A percentile compares a stretch with the other conserved stretches of the same genome.
Evolutionary conservation across 1,140 invertebrate species (phyloP).

Genomic region (Saccostrea echinata): DNA sequence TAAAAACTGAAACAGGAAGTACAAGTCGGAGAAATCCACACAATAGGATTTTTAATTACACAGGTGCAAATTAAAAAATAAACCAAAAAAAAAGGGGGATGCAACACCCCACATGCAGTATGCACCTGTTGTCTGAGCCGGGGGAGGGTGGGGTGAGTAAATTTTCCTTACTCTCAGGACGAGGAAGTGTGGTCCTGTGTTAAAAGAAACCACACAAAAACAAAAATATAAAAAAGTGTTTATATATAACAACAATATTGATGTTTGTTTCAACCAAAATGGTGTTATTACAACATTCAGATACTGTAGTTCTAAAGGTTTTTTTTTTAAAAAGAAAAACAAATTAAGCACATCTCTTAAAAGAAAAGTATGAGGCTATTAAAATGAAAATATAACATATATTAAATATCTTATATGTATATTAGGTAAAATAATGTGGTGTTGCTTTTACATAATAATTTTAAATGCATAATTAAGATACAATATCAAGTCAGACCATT

Average conservation of each 20-base stretch:
- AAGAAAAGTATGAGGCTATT: background rate
- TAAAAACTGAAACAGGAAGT: too few species aligned
- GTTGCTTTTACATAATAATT: background rate
- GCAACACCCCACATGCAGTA: background rate
- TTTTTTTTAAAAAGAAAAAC: background rate
- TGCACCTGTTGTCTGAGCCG: constrained; percentile 74
- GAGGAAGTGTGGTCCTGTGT: constrained; percentile 40
- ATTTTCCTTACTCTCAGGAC: constrained; percentile 73
- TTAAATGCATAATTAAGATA: background rate
- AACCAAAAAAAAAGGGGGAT: constrained; percentile 40
- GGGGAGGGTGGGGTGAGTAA: constrained; percentile 70
- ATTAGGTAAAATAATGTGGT: too few species aligned
- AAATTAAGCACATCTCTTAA: background rate
- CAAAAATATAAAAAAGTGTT: background rate
- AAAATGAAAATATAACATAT: too few species aligned
- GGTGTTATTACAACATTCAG: background rate
- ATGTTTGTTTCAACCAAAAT: background rate
- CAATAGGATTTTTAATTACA: background rate
- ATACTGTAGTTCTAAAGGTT: background rate
- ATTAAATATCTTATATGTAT: too few species aligned
- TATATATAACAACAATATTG: background rate
- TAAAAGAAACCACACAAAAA: background rate
- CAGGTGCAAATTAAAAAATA: background rate
- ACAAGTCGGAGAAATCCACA: background rate
- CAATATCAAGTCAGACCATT: constrained; percentile 4